Conservation (phyloP, 92 coral and sea anemone genomes). For the Siderastrea radians region DNA sequence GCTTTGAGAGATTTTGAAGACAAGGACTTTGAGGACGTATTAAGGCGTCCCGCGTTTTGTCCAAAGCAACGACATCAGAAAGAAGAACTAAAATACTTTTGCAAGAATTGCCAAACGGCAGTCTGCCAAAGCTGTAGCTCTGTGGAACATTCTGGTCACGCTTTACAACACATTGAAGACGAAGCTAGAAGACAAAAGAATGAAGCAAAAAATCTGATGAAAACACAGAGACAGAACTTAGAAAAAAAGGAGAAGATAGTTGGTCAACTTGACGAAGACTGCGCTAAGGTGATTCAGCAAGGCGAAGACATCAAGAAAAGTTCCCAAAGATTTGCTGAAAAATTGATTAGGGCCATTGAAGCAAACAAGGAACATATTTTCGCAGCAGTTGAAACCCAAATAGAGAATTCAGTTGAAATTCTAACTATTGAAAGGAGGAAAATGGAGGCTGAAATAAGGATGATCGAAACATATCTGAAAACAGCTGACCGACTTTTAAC, state of each 20-base stretch:
- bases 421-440: no score
- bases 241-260: neutral
- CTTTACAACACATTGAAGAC: slow-evolving; percentile 14
- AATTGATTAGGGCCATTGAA: neutral
- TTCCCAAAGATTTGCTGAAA: neutral
- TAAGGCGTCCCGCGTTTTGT: slow-evolving; percentile 1
- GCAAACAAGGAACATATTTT: no score
- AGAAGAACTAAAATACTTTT: slow-evolving; percentile 24
- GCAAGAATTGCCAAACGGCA: slow-evolving; percentile 17
- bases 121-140: neutral
- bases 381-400: no score
- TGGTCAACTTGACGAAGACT: neutral
- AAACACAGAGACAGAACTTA: neutral
- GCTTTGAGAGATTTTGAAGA: slow-evolving; percentile 1
- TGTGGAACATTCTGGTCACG: slow-evolving; percentile 19
- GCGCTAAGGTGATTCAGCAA: neutral
- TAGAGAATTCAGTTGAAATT: no score
- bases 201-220: neutral
- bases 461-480: no score
- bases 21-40: neutral
- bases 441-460: no score
- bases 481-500: no score
- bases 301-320: slow-evolving; percentile 1
- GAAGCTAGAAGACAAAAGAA: slow-evolving; percentile 7
- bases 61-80: slow-evolving; percentile 25